Base-by-base conservation (phyloP, 2,888 invertebrate species). In the Agelastica alni region DNA sequence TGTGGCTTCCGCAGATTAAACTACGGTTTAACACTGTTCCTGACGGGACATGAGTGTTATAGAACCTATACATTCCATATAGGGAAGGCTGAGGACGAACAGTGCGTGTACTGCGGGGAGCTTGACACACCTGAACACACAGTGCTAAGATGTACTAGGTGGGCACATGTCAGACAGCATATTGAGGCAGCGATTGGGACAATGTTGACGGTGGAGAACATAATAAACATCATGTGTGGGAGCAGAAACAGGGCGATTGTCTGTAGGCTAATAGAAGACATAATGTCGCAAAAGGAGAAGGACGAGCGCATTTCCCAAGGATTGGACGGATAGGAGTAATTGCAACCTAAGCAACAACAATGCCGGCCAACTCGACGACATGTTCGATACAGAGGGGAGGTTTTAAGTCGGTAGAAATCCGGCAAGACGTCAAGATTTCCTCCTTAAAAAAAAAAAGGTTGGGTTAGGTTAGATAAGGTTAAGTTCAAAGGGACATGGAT, bases 391-490 rank as follows among this genome's bases (percentile, higher is more conserved):
- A 9, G 28, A 28, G 28, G 28, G 9, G 22, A 13, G 9, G 20
- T 41, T 12, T 42, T 22, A 26, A 26, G 42, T 42, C 13, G 1
- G 42, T 22, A 22, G 9, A 26, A 26, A 26, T 42, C n/a, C 14
- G 43, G 43, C 16, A 13, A 17, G n/a, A n/a, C n/a, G n/a, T n/a
- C n/a, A n/a, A n/a, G n/a, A n/a, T n/a, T n/a, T n/a, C n/a, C n/a
- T n/a, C n/a, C n/a, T n/a, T n/a, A n/a, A n/a, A n/a, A n/a, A n/a
- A n/a, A n/a, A n/a, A n/a, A n/a, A n/a, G 30, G 43, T 43, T 13
- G 14, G 43, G 41, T 41, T 41, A 41, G 41, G 43, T 43, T 43
- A 28, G 43, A 30, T 42, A 10, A 2, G 42, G 42, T 42, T 22
- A 26, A 26, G 42, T 26, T 22, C n/a, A n/a, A n/a, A n/a, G n/a